Evolutionary conservation across 2,888 invertebrate genomes (phyloP), one percentile per base, ranked within the genome.

Genomic region (Oligia latruncula): DNA sequence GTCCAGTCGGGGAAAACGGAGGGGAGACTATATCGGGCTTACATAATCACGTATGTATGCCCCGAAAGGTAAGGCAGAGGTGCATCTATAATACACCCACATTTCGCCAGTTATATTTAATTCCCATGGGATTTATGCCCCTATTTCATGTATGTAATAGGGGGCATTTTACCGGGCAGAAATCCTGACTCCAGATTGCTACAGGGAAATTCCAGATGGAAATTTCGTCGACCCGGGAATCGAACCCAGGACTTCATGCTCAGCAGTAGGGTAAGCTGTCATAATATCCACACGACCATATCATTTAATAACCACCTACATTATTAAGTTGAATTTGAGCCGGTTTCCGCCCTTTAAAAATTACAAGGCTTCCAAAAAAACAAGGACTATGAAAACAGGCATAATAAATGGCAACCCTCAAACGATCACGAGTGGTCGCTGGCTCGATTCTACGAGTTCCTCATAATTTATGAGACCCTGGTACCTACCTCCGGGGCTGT

Each of bases 401-500:
- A 40, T 58, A 75, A 80, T 87, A 80, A 80, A 84, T 65, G 60
- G 5, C n/a, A 43, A 5, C 64, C 70, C 75, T 71, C 58, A 58
- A 84, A 71, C 66, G 65, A 66, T 66, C 55, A 77, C 40, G 73
- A 74, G 60, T 72, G 65, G 65, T 66, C 58, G 66, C 52, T 43
- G 65, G 6, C 74, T 65, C 73, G 71, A 62, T 55, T 76, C 70
- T 62, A 73, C 86, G 72, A 58, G 60, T 23, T 58, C n/a, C 55
- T 85, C 73, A 84, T 87, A 80, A 85, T 74, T 85, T 71, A 87
- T 87, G 80, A 74, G 66, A 1, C 5, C 75, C 80, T 85, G 60
- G 87, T 76, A 76, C 73, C 58, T 76, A 76, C 73, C 58, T 58
- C 13, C 8, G 23, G 52, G 29, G 64, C 46, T 80, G 73, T 84